Conservation (phyloP, 2,113 vertebrate genomes). For the Elgaria multicarinata region DNA sequence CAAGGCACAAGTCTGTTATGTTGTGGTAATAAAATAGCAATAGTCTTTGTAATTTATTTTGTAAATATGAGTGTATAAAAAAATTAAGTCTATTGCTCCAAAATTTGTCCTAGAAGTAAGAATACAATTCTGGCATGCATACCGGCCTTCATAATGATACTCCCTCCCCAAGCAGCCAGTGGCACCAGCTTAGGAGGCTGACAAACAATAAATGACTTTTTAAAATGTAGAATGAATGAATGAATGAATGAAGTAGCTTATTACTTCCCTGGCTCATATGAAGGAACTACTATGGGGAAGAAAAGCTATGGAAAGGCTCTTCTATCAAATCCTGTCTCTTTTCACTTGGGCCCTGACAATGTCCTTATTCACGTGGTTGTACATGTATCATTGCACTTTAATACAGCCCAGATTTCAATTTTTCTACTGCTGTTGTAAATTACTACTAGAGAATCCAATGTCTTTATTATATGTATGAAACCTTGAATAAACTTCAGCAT, state of each 20-base stretch:
- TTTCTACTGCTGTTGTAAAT: slow-evolving; percentile 74
- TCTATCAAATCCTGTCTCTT: neutral
- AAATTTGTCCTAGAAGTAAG: slow-evolving; percentile 35
- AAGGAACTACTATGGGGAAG: neutral
- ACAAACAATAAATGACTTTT: neutral
- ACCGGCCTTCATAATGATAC: neutral
- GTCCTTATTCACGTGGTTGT: slow-evolving; percentile 46
- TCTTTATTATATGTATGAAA: slow-evolving; percentile 70
- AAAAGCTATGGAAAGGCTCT: neutral
- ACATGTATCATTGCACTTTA: slow-evolving; percentile 77
- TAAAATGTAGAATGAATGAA: neutral
- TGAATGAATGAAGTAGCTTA: neutral
- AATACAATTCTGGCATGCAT: neutral
- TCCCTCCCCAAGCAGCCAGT: neutral
- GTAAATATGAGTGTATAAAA: slow-evolving; percentile 63
- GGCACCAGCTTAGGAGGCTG: neutral
- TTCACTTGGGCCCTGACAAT: slow-evolving; percentile 32
- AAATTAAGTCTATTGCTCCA: slow-evolving; percentile 27
- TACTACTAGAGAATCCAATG: slow-evolving; percentile 54
- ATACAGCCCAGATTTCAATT: slow-evolving; percentile 61
- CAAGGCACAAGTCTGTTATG: slow-evolving; percentile 49
- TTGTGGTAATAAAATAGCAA: slow-evolving; percentile 51
- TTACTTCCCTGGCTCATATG: neutral
- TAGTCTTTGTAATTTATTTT: slow-evolving; percentile 69
- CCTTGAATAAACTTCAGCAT: slow-evolving; percentile 70